Conservation (phyloP, 2,113 vertebrate genomes). For the Agapornis roseicollis region DNA sequence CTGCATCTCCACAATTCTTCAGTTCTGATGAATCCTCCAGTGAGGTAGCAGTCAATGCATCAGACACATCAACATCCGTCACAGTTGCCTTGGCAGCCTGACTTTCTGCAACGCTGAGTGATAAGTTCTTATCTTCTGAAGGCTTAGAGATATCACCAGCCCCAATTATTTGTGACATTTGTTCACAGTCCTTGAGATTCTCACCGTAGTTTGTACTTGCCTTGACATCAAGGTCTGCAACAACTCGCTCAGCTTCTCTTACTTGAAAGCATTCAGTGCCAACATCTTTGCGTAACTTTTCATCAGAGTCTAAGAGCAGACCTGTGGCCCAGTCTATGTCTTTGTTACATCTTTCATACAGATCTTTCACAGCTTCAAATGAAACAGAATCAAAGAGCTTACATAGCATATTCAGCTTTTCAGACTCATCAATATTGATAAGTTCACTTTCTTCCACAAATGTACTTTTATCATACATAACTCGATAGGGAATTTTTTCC, state of each 20-base stretch:
- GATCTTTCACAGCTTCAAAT: slow-evolving; percentile 89
- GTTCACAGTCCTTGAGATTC: neutral
- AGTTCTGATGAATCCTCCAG: neutral
- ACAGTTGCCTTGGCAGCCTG: neutral
- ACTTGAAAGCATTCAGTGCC: slow-evolving; percentile 55
- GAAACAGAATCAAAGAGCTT: slow-evolving; percentile 88
- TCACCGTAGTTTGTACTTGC: slow-evolving; percentile 4
- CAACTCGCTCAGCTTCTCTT: slow-evolving; percentile 19
- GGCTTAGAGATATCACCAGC: neutral
- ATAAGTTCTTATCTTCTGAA: neutral
- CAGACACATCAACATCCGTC: neutral
- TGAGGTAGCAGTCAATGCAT: neutral
- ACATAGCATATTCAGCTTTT: slow-evolving; percentile 85
- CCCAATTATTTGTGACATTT: neutral
- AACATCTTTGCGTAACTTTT: slow-evolving; percentile 81
- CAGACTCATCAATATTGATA: slow-evolving; percentile 69
- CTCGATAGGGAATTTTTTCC: slow-evolving; percentile 83
- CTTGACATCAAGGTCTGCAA: slow-evolving; percentile 30
- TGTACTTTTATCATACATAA: slow-evolving; percentile 88
- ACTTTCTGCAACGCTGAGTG: neutral
- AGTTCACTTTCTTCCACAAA: slow-evolving; percentile 91
- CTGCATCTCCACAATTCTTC: neutral
- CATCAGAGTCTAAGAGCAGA: slow-evolving; percentile 91
- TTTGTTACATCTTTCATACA: slow-evolving; percentile 94
- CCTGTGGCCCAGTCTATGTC: slow-evolving; percentile 95